These are phyloP conservation scores for Dicyrtomina minuta DNA, from an alignment of 2,888 invertebrate species.

Conservation along the genomic window DNA sequence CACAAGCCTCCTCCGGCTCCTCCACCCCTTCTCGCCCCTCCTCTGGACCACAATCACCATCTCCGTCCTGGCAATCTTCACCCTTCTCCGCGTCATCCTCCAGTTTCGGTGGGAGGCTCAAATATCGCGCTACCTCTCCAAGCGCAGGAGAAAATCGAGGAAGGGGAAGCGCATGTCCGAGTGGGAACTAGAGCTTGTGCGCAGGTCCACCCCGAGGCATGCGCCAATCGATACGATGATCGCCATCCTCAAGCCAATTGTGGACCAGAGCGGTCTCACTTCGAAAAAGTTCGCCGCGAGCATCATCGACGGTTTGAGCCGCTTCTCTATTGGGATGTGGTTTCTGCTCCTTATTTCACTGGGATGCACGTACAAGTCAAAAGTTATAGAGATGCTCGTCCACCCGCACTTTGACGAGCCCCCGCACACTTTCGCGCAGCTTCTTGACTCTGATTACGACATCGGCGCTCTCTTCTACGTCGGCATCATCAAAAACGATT, in stretches of 20 bases:
- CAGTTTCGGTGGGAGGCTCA: background rate
- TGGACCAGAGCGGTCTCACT: background rate
- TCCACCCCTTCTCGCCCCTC: background rate
- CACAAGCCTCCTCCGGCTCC: background rate
- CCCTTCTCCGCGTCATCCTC: background rate
- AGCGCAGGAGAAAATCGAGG: background rate
- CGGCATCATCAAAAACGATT: constrained; percentile 10
- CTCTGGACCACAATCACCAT: background rate
- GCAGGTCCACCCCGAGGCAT: background rate
- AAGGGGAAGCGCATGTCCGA: background rate
- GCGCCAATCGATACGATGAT: background rate
- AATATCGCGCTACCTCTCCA: background rate
- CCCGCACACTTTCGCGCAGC: constrained; percentile 21
- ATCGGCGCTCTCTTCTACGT: constrained; percentile 19
- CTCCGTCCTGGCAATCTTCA: background rate
- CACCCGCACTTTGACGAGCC: background rate
- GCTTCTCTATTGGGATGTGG: constrained; percentile 10
- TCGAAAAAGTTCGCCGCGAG: background rate
- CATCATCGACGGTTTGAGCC: background rate
- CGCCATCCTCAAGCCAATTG: background rate
- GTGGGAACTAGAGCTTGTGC: too few relatives aligned
- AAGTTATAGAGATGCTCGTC: constrained; percentile 10
- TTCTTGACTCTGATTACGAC: constrained; percentile 13
- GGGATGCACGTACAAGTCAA: constrained; percentile 20
- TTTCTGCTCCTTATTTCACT: constrained; percentile 11